A percentile compares a stretch with the other conserved stretches of the same genome.
Conservation (phyloP, 2,113 vertebrate genomes). For the Elachura formosa region DNA sequence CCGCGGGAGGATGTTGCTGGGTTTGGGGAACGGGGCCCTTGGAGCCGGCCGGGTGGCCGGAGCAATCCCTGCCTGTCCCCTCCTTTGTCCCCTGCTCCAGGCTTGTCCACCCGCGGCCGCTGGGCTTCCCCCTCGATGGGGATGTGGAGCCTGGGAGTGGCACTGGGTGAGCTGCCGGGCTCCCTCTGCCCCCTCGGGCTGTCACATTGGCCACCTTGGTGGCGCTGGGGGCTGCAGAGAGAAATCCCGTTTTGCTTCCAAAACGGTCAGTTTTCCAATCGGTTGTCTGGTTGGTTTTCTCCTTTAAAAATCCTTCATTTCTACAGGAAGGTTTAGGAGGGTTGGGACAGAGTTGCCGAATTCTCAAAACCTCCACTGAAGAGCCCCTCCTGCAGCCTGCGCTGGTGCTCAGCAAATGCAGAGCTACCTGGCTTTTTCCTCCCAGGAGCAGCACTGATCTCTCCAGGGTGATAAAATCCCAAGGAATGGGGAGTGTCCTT, state of each 20-base stretch:
- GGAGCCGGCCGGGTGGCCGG: background rate
- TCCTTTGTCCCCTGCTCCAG: background rate
- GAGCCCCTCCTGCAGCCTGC: background rate
- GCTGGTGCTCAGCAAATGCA: background rate
- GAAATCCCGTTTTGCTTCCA: background rate
- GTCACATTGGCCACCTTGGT: background rate
- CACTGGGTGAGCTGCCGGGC: background rate
- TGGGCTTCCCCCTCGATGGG: background rate
- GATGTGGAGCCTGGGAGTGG: background rate
- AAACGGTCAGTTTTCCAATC: background rate
- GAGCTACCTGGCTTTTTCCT: background rate
- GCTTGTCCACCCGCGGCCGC: background rate
- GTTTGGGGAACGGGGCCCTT: background rate
- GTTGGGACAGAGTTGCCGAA: accelerated
- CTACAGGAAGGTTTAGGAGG: background rate
- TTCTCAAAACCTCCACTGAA: background rate
- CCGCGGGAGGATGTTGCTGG: conserved; percentile 34
- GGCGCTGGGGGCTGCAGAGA: background rate
- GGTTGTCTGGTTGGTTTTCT: background rate
- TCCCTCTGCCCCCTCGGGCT: background rate
- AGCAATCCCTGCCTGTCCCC: background rate
- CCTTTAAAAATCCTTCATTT: background rate
- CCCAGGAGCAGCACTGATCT: background rate
- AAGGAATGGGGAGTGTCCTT: background rate
- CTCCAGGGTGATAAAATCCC: background rate